A percentile compares a stretch with the other conserved stretches of the same genome.
phyloP scores from a whole-genome alignment of 92 coral and sea anemone species.

The Zoanthus solanderi region DNA sequence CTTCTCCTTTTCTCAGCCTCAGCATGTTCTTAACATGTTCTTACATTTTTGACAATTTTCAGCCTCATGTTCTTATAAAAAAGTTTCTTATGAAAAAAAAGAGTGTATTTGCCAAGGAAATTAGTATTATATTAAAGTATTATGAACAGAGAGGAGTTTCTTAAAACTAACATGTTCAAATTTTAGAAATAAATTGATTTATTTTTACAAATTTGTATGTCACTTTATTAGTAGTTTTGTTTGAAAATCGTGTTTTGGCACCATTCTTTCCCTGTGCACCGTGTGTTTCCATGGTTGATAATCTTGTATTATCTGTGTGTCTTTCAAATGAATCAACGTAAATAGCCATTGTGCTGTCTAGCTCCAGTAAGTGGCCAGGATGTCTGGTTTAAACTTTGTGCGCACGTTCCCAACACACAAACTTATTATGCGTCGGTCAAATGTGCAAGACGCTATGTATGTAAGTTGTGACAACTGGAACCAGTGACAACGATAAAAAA shows the following conservation, averaged over 20 bases:
- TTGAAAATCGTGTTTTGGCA: slow-evolving; percentile 24
- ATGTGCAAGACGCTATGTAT: neutral
- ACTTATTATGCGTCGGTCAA: neutral
- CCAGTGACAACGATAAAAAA: neutral
- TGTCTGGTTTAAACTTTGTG: neutral
- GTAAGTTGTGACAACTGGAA: neutral
- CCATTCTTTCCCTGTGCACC: slow-evolving; percentile 23
- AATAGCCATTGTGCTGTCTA: slow-evolving; percentile 8
- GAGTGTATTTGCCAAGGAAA: neutral
- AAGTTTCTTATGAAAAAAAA: no score
- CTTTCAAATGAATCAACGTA: neutral
- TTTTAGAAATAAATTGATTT: neutral
- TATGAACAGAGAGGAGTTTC: neutral
- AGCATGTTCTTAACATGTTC: no score
- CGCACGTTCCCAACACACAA: neutral
- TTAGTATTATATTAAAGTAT: neutral
- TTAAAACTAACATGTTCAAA: neutral
- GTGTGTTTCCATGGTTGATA: slow-evolving; percentile 29
- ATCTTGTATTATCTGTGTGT: slow-evolving; percentile 18
- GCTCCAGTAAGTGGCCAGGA: slow-evolving; percentile 29
- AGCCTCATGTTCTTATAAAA: no score
- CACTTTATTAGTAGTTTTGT: neutral
- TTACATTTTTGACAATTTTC: no score
- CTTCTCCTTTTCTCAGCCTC: no score
- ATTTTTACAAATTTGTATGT: neutral